Percentiles rank a stretch among this genome's conserved stretches.
These are phyloP conservation scores for Epizoanthus ramosus DNA, from an alignment of 92 coral and sea anemone genomes.

Conservation along the genomic window DNA sequence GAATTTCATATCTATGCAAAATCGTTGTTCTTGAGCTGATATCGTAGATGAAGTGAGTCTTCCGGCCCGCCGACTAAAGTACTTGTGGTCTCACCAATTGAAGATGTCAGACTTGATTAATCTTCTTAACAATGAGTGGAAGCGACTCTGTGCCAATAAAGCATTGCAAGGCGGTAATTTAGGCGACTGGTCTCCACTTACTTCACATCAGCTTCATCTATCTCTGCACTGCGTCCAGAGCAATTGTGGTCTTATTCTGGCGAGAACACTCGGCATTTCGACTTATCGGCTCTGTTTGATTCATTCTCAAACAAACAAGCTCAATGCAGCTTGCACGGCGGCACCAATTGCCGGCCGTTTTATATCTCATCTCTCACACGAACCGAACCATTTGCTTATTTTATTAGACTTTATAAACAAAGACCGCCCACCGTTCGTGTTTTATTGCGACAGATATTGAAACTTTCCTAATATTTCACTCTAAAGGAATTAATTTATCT, in stretches of 20 bases:
- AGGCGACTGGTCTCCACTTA: not conserved
- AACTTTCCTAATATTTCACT: conserved; percentile 59
- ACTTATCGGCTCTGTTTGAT: conserved; percentile 2
- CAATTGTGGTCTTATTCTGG: conserved; percentile 16
- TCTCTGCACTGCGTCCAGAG: not conserved
- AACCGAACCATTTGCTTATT: conserved; percentile 92
- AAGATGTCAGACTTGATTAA: conserved; percentile 97
- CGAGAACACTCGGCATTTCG: conserved; percentile 6
- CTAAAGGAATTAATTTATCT: conserved; percentile 33
- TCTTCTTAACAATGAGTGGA: conserved; percentile 86
- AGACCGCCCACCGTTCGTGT: conserved; percentile 98
- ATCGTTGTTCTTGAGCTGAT: conserved; percentile 54
- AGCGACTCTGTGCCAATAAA: conserved; percentile 83
- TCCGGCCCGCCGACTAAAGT: conserved; percentile 82
- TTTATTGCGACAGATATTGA: conserved; percentile 95
- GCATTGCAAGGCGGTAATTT: conserved; percentile 72
- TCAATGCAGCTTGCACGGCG: conserved; percentile 54
- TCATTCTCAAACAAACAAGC: conserved; percentile 43
- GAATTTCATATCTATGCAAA: conserved; percentile 48
- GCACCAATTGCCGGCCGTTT: conserved; percentile 53
- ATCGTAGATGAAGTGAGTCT: conserved; percentile 60
- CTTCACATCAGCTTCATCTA: not conserved
- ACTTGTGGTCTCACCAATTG: conserved; percentile 92
- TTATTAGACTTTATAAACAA: conserved; percentile 95
- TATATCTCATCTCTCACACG: conserved; percentile 68